Base-by-base conservation (phyloP, 2,888 invertebrate genomes). In the Rambutsinella grinnellia region DNA sequence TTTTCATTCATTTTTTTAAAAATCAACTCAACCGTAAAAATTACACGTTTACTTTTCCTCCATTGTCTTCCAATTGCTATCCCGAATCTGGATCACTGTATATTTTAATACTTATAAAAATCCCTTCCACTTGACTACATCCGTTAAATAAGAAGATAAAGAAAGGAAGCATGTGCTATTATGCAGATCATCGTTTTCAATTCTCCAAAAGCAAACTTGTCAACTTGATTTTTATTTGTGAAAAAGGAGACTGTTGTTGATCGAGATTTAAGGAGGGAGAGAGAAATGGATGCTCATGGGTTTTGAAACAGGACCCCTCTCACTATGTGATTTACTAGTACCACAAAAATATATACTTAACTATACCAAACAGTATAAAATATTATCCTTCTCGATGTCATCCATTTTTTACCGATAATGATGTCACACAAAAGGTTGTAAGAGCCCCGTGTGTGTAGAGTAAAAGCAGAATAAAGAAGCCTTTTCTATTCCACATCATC, bases 381-480 rank as follows among this genome's bases (percentile, higher is more conserved):
- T 54, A 23, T 17, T n/a, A 53, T 67, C 67, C 54, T 51, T 53
- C 24, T 15, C 51, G 68, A 65, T 57, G 69, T 57, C 27, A 69
- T 63, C 68, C 60, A 63, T 68, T 76, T 51, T 72, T 63, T n/a
- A n/a, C 69, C 77, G 76, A 80, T 81, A 81, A 82, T 80, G 78
- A 82, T 80, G 81, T 74, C 80, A 76, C 66, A 78, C 79, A 79
- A 82, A 80, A 71, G 77, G 77, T 81, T 79, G 78, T 79, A 78
- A 80, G 80, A 79, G 78, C 81, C 79, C 78, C 76, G 58, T 62
- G 68, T 44, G 61, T 47, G n/a, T n/a, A n/a, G n/a, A n/a, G n/a
- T n/a, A n/a, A n/a, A n/a, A n/a, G n/a, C n/a, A n/a, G n/a, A n/a
- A n/a, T n/a, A n/a, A n/a, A n/a, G n/a, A n/a, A n/a, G n/a, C n/a